Conservation (phyloP, 2,888 invertebrate genomes). For the Altica lythri region DNA sequence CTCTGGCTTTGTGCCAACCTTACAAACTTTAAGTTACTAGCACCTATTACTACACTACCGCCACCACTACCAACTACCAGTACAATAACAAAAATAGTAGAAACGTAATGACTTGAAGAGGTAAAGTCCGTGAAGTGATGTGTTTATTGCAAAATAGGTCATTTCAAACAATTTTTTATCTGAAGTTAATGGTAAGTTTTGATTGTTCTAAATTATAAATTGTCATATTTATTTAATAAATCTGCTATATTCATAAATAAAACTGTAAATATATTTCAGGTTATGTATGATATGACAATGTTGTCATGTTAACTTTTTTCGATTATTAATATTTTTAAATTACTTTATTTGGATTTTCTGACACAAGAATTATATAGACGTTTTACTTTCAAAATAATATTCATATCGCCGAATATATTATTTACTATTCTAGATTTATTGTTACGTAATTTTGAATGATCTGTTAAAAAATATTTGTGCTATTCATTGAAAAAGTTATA, state of each 20-base stretch:
- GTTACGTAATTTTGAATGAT: conserved; percentile 1
- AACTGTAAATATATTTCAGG: conserved; percentile 9
- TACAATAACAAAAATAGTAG: no score
- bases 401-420: no score
- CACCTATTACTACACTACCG: no score
- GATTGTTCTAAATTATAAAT: neutral
- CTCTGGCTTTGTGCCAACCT: no score
- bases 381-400: neutral
- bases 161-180: conserved; percentile 24
- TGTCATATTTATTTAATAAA: neutral
- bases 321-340: neutral
- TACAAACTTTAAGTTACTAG: no score
- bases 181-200: conserved; percentile 37
- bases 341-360: neutral
- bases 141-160: conserved; percentile 33
- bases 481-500: neutral
- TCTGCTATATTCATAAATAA: neutral
- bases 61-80: no score
- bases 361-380: neutral
- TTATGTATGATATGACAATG: conserved; percentile 6
- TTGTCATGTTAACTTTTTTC: neutral
- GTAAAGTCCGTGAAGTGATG: conserved; percentile 27
- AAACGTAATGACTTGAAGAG: conserved; percentile 15
- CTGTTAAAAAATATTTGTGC: no score
- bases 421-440: neutral